Base-by-base conservation (phyloP, 2,797 vertebrate genomes). In the Bovichtus diacanthus region DNA sequence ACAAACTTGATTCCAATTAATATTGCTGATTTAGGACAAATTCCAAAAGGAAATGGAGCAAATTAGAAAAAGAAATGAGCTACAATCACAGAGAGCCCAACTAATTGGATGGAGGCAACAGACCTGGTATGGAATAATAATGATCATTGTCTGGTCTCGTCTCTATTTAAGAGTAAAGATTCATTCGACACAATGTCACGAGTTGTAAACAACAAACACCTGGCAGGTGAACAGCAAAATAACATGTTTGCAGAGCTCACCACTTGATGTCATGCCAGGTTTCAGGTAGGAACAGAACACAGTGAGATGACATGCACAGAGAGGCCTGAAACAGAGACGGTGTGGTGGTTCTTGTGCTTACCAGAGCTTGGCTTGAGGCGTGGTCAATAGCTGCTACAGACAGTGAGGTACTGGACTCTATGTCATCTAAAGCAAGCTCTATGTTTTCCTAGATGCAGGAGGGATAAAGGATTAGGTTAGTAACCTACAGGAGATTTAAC, bases 341-440 rank as follows among this genome's bases (percentile, higher is more conserved):
- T 27, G 53, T n/a, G 2, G 18, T 25, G 61, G 34, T 19, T 54
- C 11, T 19, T 25, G 60, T 77, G 58, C 97, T 97, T 97, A 99
- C 98, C 97, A 99, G 94, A 34, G 97, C 95, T 93, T 99, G 98
- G 84, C 96, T 94, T 0, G 98, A 98, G 61, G 97, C 91, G 87
- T 99, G 96, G 92, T 99, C 98, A 91, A 99, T 93, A 83, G 94
- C 95, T 5, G 97, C 96, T 89, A 99, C 94, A 41, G 98, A 97
- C 87, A 93, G 93, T 58, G 95, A 96, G 41, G 88, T 90, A 88
- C 88, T 91, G 41, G 96, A 95, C 88, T 99, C 98, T 87, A 97
- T 92, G 85, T 99, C 98, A 82, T 99, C 95, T 95, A 99, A 97
- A 47, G 94, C 93, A 86, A 99, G 93, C 83, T 98, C 98, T 88